phyloP scores from a whole-genome alignment of 2,888 invertebrate genomes.

The Lydus trimaculatus region DNA sequence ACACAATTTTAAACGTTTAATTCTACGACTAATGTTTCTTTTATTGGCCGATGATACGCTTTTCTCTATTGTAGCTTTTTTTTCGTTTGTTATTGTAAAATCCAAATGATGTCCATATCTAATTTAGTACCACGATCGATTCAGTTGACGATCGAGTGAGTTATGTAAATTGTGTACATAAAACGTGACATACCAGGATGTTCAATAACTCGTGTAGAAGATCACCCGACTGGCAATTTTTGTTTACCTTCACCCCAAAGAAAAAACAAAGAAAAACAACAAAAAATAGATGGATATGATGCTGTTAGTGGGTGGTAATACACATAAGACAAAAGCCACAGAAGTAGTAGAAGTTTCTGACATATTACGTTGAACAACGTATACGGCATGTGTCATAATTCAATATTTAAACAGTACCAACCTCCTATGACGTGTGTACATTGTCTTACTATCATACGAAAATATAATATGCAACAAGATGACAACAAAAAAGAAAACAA shows the following conservation, averaged over 20 bases:
- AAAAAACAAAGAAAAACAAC: no score
- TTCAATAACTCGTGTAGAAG: constrained; percentile 34
- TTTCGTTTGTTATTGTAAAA: neutral
- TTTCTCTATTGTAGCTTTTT: neutral
- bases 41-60: neutral
- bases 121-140: constrained; percentile 20
- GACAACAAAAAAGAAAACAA: constrained; percentile 16
- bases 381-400: constrained; percentile 38
- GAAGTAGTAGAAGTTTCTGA: constrained; percentile 26
- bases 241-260: constrained; percentile 24
- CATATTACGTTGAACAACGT: constrained; percentile 35
- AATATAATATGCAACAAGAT: constrained; percentile 29
- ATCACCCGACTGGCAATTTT: constrained; percentile 29
- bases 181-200: constrained; percentile 33
- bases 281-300: constrained; percentile 30
- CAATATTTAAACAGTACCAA: constrained; percentile 38
- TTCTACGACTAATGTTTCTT: neutral
- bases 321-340: neutral
- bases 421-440: constrained; percentile 33
- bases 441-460: constrained; percentile 19
- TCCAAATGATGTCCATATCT: neutral
- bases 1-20: no score
- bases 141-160: constrained; percentile 23
- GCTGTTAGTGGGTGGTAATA: constrained; percentile 26
- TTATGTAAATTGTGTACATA: constrained; percentile 31